Evolutionary conservation across 2,888 invertebrate genomes (phyloP).

Genomic region (Mesorhabditis spiculigera): DNA sequence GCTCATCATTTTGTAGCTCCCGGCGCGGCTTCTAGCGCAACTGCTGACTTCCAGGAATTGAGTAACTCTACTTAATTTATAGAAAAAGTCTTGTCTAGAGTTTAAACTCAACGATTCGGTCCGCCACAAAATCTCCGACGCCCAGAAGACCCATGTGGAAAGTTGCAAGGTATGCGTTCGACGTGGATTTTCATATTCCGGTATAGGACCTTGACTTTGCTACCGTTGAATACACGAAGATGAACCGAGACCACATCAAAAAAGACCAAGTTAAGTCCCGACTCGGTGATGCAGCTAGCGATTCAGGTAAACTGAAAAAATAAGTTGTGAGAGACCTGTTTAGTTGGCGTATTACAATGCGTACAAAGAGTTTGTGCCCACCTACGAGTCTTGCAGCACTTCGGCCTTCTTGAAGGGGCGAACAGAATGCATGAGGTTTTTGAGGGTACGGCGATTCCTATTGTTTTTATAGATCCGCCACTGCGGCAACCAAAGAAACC

Average conservation of each 20-base stretch:
- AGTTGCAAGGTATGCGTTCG: conserved; percentile 63
- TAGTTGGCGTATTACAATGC: conserved; percentile 78
- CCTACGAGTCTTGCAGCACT: conserved; percentile 96
- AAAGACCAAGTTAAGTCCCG: conserved; percentile 82
- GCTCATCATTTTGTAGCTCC: conserved; percentile 62
- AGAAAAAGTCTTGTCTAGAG: conserved; percentile 63
- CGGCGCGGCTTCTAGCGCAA: conserved; percentile 16
- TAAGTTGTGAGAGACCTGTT: conserved; percentile 35
- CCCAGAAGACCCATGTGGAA: conserved; percentile 69
- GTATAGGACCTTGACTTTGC: conserved; percentile 71
- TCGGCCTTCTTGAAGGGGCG: conserved; percentile 93
- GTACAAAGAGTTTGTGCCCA: conserved; percentile 72
- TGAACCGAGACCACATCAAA: conserved; percentile 81
- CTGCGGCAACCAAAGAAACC: conserved; percentile 73
- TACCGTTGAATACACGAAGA: conserved; percentile 72
- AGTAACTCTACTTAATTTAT: background rate
- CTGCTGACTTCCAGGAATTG: background rate
- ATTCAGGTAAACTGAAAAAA: conserved; percentile 68
- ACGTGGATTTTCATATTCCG: background rate
- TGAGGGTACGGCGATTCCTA: background rate
- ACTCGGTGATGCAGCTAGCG: conserved; percentile 88
- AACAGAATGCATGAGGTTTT: conserved; percentile 78
- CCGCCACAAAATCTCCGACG: conserved; percentile 69
- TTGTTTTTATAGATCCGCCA: conserved; percentile 71
- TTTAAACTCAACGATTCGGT: conserved; percentile 75